Evolutionary conservation across 53 echinoderm and acorn worm species (phyloP).

Genomic region (Holothuria leucospilota): DNA sequence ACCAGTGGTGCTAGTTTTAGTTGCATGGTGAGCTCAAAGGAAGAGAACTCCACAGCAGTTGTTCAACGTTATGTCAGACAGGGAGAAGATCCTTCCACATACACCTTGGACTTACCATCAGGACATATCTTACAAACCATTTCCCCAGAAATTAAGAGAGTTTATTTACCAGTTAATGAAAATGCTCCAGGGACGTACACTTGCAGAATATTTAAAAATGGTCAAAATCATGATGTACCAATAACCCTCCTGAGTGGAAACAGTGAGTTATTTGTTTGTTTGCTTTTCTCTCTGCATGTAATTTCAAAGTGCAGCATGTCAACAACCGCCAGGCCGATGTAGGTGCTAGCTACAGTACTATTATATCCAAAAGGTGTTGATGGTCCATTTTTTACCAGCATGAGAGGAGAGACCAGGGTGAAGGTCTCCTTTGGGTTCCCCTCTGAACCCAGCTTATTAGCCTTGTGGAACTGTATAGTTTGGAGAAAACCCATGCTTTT

Average conservation of each 20-base stretch:
- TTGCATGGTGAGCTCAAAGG: slow-evolving; percentile 13
- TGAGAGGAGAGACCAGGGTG: no score
- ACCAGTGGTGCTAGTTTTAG: slow-evolving; percentile 24
- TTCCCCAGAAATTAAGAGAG: background rate
- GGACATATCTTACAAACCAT: background rate
- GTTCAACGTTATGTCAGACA: slow-evolving; percentile 40
- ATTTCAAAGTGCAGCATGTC: no score
- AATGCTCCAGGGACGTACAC: slow-evolving; percentile 41
- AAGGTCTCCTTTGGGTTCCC: no score
- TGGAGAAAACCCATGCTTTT: no score
- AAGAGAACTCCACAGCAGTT: background rate
- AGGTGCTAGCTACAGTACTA: no score
- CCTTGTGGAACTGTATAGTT: no score
- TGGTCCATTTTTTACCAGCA: no score
- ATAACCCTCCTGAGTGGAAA: slow-evolving; percentile 15
- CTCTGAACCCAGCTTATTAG: no score
- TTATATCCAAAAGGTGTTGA: no score
- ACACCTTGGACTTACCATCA: slow-evolving; percentile 23
- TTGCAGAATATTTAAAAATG: slow-evolving; percentile 38
- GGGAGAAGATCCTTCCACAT: background rate
- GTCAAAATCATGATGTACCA: slow-evolving; percentile 27
- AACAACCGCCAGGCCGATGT: no score
- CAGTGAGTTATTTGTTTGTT: slow-evolving; percentile 1
- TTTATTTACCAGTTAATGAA: slow-evolving; percentile 23
- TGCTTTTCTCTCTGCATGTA: no score